Base-by-base conservation (phyloP, 2,113 vertebrate genomes). In the Sorex araneus region DNA sequence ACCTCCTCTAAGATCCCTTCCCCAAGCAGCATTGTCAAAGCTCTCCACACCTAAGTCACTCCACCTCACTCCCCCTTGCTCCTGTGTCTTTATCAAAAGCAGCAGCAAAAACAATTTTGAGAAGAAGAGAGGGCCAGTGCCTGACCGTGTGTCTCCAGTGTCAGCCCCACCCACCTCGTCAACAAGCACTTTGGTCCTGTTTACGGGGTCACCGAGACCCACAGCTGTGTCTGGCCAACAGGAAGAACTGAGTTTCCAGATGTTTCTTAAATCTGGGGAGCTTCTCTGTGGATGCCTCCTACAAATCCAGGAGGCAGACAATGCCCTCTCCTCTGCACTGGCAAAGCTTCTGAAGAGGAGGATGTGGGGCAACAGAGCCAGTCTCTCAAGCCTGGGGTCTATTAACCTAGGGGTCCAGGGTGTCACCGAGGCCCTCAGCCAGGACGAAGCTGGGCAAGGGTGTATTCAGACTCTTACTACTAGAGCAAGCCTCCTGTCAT, bases 401-500 rank as follows among this genome's bases (percentile, higher is more conserved):
- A 34, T 60, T 60, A 15, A 60, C 18, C 16, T 19, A 60, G 57
- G 57, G 18, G 54, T 21, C 43, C 63, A 10, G 36, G 2, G 16
- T 77, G 45, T 28, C 45, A 36, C 69, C 18, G 40, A 4, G 9
- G 0, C 28, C 32, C 2, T 19, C 40, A 15, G 23, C 18, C 0
- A 54, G 64, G 50, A 5, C 18, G 2, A 60, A 60, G 57, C 21
- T 60, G 57, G 57, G 18, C 18, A 23, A 60, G 21, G 57, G 21
- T 6, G 0, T 21, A 60, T 28, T 27, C 5, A 6, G 30, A 45
- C 81, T 8, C 13, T 2, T 34, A 8, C 25, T 28, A 12, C 30
- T 30, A 36, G 1, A 85, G 27, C 70, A 30, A 60, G 85, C 9
- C 5, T 7, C 0, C 0, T 0, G 3, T n/a, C 6, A 1, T 2